A percentile compares a stretch with the other conserved stretches of the same genome.
Conservation (phyloP, 2,797 vertebrate genomes). For the Nannoperca obscura region DNA sequence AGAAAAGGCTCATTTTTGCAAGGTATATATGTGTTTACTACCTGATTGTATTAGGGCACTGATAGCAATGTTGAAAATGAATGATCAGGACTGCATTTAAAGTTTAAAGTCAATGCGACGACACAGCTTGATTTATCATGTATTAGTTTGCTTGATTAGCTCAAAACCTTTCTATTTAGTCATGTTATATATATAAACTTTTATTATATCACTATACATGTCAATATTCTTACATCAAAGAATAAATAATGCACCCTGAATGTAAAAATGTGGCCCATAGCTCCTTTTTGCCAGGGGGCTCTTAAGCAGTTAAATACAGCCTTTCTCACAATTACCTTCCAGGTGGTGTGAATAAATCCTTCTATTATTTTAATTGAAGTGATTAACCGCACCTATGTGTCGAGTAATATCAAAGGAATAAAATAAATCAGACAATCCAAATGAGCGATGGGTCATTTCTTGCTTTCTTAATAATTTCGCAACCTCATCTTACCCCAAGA, state of each 20-base stretch:
- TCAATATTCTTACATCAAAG: not conserved
- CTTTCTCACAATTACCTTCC: conserved; percentile 28
- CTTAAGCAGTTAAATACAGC: conserved; percentile 22
- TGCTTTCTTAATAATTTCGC: conserved; percentile 59
- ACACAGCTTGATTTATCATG: too few species aligned
- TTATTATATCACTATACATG: too few species aligned
- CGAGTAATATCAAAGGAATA: conserved; percentile 33
- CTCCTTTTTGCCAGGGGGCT: not conserved
- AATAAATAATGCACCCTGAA: not conserved
- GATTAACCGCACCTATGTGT: conserved; percentile 50
- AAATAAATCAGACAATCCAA: conserved; percentile 48
- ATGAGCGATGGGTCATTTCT: conserved; percentile 32
- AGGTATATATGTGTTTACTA: too few species aligned
- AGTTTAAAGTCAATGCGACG: too few species aligned
- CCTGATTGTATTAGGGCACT: too few species aligned
- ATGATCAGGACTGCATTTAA: too few species aligned
- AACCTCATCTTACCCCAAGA: conserved; percentile 34
- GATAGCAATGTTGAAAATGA: too few species aligned
- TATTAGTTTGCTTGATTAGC: too few species aligned
- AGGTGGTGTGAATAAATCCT: conserved; percentile 41
- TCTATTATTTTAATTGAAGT: conserved; percentile 49
- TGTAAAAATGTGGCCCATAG: not conserved
- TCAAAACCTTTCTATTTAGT: too few species aligned
- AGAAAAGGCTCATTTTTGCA: too few species aligned
- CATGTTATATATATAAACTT: not conserved